Conservation (phyloP, 2,888 invertebrate species). For the Stegophylla sp. region DNA sequence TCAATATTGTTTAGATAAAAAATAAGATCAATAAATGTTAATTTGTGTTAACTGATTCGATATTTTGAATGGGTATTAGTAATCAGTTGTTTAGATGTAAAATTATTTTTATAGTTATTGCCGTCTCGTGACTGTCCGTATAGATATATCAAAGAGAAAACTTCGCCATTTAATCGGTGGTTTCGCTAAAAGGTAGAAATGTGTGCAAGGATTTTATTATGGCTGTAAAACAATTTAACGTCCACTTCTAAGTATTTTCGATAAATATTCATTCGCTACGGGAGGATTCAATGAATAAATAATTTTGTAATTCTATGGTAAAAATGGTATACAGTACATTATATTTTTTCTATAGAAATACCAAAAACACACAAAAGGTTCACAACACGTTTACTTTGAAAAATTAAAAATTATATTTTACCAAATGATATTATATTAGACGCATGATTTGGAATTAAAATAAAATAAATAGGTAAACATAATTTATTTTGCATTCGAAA, state of each 20-base stretch:
- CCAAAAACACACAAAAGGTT: neutral
- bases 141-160: neutral
- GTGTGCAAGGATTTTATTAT: slow-evolving; percentile 3
- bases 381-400: neutral
- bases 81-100: neutral
- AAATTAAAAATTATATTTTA: neutral
- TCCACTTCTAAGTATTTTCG: neutral
- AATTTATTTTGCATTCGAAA: neutral
- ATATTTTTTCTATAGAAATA: neutral
- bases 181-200: slow-evolving; percentile 9
- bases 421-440: neutral
- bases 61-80: neutral
- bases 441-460: neutral
- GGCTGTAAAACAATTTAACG: neutral
- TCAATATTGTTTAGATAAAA: neutral
- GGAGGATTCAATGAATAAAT: slow-evolving; percentile 1
- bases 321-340: neutral
- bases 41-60: neutral
- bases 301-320: neutral
- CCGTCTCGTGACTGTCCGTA: neutral
- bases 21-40: neutral
- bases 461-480: slow-evolving; percentile 2
- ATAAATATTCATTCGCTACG: neutral
- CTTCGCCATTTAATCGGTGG: neutral
- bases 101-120: slow-evolving; percentile 3